A percentile compares a stretch with the other conserved stretches of the same genome.
These are phyloP conservation scores for Pantala flavescens DNA, from an alignment of 1,140 invertebrate species.

Conservation along the genomic window DNA sequence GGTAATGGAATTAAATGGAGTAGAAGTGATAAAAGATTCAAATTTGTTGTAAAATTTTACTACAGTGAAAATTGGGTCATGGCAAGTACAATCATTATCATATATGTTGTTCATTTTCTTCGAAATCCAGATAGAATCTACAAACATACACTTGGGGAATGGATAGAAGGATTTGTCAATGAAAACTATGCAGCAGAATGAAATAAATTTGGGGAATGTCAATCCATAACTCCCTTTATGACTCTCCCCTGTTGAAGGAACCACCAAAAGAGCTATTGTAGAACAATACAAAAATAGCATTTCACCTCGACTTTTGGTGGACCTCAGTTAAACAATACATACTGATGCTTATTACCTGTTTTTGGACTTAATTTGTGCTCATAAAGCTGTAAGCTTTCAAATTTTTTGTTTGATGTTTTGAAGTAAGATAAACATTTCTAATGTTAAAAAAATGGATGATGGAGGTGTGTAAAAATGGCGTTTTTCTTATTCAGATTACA, in stretches of 20 bases:
- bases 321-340: conserved; percentile 9
- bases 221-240: background rate
- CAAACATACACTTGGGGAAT: conserved; percentile 19
- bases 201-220: background rate
- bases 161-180: background rate
- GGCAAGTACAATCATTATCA: conserved; percentile 17
- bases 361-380: background rate
- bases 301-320: conserved; percentile 22
- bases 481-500: too few relatives aligned
- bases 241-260: conserved; percentile 15
- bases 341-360: background rate
- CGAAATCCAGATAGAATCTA: conserved; percentile 13
- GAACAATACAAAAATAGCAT: conserved; percentile 24
- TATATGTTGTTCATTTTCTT: conserved; percentile 16
- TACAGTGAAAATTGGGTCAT: conserved; percentile 20
- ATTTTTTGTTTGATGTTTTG: too few relatives aligned
- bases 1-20: too few relatives aligned
- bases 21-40: too few relatives aligned
- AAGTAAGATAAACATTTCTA: too few relatives aligned
- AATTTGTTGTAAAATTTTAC: conserved; percentile 21
- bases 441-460: too few relatives aligned
- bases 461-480: too few relatives aligned
- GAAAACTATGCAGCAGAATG: background rate
- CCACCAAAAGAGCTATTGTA: conserved; percentile 24
- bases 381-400: background rate